phyloP scores from a whole-genome alignment of 1,140 invertebrate genomes.

The Chlorops oryzae region DNA sequence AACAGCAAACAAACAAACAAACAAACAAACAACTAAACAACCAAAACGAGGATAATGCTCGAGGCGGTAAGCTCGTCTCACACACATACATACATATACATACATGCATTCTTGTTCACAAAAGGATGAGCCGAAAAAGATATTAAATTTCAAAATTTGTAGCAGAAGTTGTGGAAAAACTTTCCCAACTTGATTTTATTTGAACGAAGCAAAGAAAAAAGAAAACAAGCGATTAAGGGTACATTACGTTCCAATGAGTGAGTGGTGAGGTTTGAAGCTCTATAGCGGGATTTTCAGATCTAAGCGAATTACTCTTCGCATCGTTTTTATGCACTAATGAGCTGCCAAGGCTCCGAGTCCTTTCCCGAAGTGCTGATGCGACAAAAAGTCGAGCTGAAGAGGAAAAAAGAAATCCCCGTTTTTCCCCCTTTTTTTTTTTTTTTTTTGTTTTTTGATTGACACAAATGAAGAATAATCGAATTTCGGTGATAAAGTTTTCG shows the following conservation, averaged over 20 bases:
- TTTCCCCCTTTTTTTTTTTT: neutral
- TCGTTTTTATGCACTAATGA: too few species aligned
- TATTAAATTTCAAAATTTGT: conserved; percentile 12
- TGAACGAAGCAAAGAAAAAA: too few species aligned
- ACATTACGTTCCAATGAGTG: conserved; percentile 1
- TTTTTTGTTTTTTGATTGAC: conserved; percentile 30
- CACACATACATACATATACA: neutral
- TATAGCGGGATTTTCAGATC: too few species aligned
- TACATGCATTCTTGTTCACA: neutral
- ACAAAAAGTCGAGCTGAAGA: too few species aligned
- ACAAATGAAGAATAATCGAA: conserved; percentile 47
- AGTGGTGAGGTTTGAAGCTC: too few species aligned
- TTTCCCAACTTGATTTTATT: conserved; percentile 7
- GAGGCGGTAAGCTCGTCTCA: too few species aligned
- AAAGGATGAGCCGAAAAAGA: neutral
- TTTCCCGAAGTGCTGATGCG: too few species aligned
- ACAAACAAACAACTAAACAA: too few species aligned
- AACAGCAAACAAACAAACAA: too few species aligned
- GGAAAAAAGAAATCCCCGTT: conserved; percentile 1
- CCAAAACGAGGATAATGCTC: too few species aligned
- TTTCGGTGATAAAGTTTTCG: conserved; percentile 38
- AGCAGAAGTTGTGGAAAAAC: neutral
- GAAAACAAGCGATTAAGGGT: conserved; percentile 14
- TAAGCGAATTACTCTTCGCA: too few species aligned
- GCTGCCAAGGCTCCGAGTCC: too few species aligned